A percentile compares a stretch with the other conserved stretches of the same genome.
These are phyloP conservation scores for Nipponia nippon DNA, from an alignment of 2,113 vertebrate species.

Conservation along the genomic window DNA sequence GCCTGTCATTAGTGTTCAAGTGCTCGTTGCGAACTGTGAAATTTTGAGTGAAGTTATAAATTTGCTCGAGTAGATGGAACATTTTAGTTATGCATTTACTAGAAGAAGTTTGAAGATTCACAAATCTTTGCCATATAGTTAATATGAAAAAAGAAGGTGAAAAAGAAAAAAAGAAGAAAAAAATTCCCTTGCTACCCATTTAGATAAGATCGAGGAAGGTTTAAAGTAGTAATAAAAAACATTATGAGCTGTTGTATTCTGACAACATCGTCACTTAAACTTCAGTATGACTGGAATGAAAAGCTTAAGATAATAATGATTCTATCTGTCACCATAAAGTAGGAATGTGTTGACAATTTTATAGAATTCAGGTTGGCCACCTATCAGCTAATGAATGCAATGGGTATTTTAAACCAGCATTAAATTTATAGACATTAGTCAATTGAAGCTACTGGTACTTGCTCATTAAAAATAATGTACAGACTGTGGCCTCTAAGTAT, in stretches of 20 bases:
- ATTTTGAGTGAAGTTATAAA: neutral
- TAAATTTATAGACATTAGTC: conserved; percentile 19
- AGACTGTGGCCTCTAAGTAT: neutral
- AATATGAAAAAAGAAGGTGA: neutral
- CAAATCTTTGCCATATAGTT: neutral
- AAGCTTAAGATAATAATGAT: neutral
- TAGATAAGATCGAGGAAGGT: neutral
- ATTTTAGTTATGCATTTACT: neutral
- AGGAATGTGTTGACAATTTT: neutral
- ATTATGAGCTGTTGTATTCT: neutral
- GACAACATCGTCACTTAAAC: neutral
- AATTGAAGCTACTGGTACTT: conserved; percentile 17
- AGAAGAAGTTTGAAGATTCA: neutral
- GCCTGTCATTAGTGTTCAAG: neutral
- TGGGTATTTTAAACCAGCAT: conserved; percentile 4
- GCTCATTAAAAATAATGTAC: conserved; percentile 18
- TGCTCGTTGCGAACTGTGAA: neutral
- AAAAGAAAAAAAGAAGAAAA: neutral
- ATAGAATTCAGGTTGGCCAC: neutral
- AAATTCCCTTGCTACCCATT: neutral
- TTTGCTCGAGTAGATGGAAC: neutral
- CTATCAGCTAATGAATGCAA: conserved; percentile 14
- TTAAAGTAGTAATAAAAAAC: neutral
- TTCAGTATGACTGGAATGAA: neutral
- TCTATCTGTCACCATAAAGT: conserved; percentile 3